Conservation (phyloP, 1,140 invertebrate genomes). For the Ladona fulva region DNA sequence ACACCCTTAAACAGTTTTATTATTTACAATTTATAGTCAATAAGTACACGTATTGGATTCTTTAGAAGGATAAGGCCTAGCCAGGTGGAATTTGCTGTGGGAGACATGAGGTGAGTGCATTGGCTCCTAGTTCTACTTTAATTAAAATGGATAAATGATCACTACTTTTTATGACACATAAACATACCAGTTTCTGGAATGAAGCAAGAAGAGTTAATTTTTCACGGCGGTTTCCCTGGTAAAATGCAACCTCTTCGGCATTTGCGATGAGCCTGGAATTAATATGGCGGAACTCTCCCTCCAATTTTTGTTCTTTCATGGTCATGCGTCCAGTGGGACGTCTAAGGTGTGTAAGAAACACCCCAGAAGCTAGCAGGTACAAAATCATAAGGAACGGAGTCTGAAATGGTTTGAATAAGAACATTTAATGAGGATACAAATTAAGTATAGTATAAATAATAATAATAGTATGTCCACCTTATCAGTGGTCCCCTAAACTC, state of each 20-base stretch:
- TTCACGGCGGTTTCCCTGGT: constrained; percentile 81
- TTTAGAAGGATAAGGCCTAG: too few species aligned
- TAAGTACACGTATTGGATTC: too few species aligned
- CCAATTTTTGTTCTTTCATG: constrained; percentile 87
- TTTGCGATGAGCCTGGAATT: constrained; percentile 94
- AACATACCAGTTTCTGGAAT: constrained; percentile 77
- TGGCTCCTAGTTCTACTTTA: too few species aligned
- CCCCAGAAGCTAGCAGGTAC: constrained; percentile 77
- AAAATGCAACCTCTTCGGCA: constrained; percentile 87
- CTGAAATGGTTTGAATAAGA: constrained; percentile 39
- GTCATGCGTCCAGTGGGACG: constrained; percentile 82
- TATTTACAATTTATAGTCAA: too few species aligned
- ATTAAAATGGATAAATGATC: too few species aligned
- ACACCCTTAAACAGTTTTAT: too few species aligned
- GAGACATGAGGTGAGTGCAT: too few species aligned
- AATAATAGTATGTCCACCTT: too few species aligned
- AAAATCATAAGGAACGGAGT: constrained; percentile 77
- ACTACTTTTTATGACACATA: not conserved
- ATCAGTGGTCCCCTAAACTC: not conserved
- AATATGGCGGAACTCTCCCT: constrained; percentile 95
- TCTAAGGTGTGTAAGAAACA: constrained; percentile 67
- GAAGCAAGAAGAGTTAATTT: constrained; percentile 78
- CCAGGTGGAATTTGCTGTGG: too few species aligned
- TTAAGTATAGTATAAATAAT: too few species aligned
- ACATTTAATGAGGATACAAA: too few species aligned